Evolutionary conservation across 92 coral and sea anemone species (phyloP).

Genomic region (Zoanthus sansibaricus): DNA sequence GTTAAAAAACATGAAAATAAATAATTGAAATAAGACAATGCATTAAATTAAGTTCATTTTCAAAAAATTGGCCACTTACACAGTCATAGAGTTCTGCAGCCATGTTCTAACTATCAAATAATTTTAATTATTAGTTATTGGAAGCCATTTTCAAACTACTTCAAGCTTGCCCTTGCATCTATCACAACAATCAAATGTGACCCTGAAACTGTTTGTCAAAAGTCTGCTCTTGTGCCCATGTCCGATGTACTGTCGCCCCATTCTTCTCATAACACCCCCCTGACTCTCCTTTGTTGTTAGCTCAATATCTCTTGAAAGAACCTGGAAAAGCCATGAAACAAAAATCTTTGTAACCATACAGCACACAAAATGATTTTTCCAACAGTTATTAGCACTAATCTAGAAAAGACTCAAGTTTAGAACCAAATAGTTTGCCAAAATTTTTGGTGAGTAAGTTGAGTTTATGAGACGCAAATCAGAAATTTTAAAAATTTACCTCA

Average conservation of each 20-base stretch:
- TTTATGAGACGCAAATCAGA: too few species aligned
- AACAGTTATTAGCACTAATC: not conserved
- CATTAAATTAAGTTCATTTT: too few species aligned
- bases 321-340: slow-evolving; percentile 44
- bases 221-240: slow-evolving; percentile 91
- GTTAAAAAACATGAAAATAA: too few species aligned
- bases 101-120: not conserved
- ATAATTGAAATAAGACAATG: too few species aligned
- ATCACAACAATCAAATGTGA: slow-evolving; percentile 95
- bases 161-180: slow-evolving; percentile 89
- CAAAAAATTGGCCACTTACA: too few species aligned
- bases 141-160: slow-evolving; percentile 64
- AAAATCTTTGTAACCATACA: not conserved
- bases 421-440: too few species aligned
- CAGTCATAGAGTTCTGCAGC: too few species aligned
- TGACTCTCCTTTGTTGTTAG: slow-evolving; percentile 69
- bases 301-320: slow-evolving; percentile 69
- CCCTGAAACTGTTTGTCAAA: slow-evolving; percentile 90
- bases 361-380: not conserved
- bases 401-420: too few species aligned
- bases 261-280: slow-evolving; percentile 78
- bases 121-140: not conserved
- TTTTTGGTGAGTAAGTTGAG: too few species aligned
- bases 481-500: too few species aligned
- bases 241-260: slow-evolving; percentile 95